Evolutionary conservation across 2,113 vertebrate genomes (phyloP).

Genomic region (Numida meleagris): DNA sequence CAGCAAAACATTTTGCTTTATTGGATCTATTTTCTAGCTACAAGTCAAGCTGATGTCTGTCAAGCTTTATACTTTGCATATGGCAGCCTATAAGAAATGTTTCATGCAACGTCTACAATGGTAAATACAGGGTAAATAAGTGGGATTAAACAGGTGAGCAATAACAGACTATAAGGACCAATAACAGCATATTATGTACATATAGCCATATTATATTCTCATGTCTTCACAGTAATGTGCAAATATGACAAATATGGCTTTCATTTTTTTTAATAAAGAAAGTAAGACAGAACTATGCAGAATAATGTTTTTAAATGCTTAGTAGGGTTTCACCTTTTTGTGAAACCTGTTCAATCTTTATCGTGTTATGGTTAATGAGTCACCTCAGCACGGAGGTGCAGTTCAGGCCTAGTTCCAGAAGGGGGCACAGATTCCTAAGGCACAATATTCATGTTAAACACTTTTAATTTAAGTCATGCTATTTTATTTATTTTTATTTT

Average conservation of each 20-base stretch:
- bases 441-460: conserved; percentile 79
- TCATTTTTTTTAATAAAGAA: conserved; percentile 38
- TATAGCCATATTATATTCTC: conserved; percentile 69
- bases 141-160: conserved; percentile 53
- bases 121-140: conserved; percentile 57
- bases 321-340: conserved; percentile 56
- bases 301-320: conserved; percentile 79
- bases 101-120: conserved; percentile 68
- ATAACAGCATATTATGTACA: conserved; percentile 59
- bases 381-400: conserved; percentile 66
- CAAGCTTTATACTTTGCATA: conserved; percentile 27
- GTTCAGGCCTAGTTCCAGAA: conserved; percentile 76
- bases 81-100: conserved; percentile 56
- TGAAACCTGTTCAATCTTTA: conserved; percentile 50
- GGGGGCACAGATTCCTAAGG: conserved; percentile 86
- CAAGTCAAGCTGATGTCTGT: conserved; percentile 62
- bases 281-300: conserved; percentile 83
- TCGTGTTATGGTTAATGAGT: conserved; percentile 12
- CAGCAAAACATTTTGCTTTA: conserved; percentile 77
- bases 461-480: conserved; percentile 86
- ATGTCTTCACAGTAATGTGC: conserved; percentile 78
- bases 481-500: conserved; percentile 40
- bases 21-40: conserved; percentile 76
- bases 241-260: conserved; percentile 82
- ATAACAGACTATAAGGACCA: conserved; percentile 19